Percentiles rank a stretch among this genome's conserved stretches.
These are phyloP conservation scores for Nettapus auritus DNA, from an alignment of 2,113 vertebrate genomes.

Conservation along the genomic window DNA sequence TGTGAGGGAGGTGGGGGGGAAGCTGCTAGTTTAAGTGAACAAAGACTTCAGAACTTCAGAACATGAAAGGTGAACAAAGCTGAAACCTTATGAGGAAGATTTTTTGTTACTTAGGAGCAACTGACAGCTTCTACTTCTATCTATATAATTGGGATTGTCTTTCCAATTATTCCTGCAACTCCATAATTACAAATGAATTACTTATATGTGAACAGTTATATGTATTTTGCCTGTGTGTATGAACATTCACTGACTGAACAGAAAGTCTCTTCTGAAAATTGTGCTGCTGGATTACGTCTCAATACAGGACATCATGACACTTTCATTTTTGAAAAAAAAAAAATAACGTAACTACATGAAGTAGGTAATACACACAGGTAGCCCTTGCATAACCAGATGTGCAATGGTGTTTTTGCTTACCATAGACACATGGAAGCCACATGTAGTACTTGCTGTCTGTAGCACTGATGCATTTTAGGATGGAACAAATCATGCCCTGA, in stretches of 20 bases:
- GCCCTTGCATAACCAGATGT: neutral
- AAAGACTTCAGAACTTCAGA: neutral
- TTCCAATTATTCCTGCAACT: neutral
- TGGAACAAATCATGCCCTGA: neutral
- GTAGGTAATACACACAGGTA: neutral
- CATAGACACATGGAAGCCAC: neutral
- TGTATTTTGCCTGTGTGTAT: fast-evolving
- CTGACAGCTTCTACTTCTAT: neutral
- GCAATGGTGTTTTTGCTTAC: neutral
- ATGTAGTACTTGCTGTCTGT: neutral
- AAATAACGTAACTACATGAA: neutral
- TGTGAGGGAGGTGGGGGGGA: neutral
- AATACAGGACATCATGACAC: neutral
- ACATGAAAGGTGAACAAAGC: neutral
- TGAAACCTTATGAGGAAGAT: neutral
- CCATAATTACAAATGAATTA: neutral
- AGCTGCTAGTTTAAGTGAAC: fast-evolving
- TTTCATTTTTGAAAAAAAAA: neutral
- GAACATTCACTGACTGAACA: neutral
- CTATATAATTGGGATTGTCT: neutral
- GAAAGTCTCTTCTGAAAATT: neutral
- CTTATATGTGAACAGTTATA: neutral
- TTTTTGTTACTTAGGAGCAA: neutral
- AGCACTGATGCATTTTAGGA: neutral
- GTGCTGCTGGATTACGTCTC: neutral